These are phyloP conservation scores for Rugalucina vietnamica DNA, from an alignment of 2,888 invertebrate species.

Conservation along the genomic window DNA sequence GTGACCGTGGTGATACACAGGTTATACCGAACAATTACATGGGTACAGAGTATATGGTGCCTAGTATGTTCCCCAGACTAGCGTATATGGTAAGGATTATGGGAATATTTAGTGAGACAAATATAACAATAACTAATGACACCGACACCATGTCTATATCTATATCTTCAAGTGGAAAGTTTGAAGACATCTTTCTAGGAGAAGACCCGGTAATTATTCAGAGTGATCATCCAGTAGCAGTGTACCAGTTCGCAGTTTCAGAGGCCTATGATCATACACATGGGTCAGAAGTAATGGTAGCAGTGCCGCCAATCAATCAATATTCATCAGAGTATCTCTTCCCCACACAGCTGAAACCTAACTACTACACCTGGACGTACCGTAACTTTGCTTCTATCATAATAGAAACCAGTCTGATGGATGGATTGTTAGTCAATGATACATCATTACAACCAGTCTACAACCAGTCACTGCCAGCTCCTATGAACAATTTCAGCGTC, in stretches of 20 bases:
- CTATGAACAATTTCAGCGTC: not conserved
- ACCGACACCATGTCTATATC: not conserved
- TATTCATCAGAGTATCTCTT: not conserved
- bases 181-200: not conserved
- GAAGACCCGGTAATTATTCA: not conserved
- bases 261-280: not conserved
- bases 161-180: not conserved
- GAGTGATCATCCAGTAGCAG: not conserved
- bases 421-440: not conserved
- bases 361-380: not conserved
- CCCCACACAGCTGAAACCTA: not conserved
- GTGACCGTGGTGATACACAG: not conserved
- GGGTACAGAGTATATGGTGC: not conserved
- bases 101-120: not conserved
- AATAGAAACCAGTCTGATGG: not conserved
- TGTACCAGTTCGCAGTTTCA: not conserved
- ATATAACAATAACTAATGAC: not conserved
- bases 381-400: not conserved
- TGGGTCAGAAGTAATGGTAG: not conserved
- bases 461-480: not conserved
- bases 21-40: not conserved
- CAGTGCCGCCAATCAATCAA: not conserved
- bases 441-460: not conserved
- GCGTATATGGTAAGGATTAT: not conserved
- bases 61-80: not conserved